Evolutionary conservation across 2,797 vertebrate genomes (phyloP).

Genomic region (Eupleurogrammus muticus): DNA sequence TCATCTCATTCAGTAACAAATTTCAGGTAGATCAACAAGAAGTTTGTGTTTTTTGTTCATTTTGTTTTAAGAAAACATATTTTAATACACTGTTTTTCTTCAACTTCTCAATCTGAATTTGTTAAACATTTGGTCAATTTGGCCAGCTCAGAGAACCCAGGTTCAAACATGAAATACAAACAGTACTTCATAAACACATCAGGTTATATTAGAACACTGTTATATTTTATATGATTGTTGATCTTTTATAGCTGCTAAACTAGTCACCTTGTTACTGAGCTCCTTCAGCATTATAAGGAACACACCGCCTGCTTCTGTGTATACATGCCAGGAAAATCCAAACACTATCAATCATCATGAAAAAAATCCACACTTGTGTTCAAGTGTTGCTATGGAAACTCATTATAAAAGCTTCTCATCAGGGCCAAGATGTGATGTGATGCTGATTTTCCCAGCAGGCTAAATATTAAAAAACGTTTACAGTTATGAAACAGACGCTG

Average conservation of each 20-base stretch:
- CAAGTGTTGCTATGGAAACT: neutral
- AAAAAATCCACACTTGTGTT: too few relatives aligned
- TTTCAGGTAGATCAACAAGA: conserved; percentile 13
- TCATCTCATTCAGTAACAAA: neutral
- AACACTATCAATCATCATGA: neutral
- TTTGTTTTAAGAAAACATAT: conserved; percentile 35
- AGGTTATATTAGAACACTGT: conserved; percentile 9
- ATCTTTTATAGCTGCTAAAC: conserved; percentile 30
- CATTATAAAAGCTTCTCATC: too few relatives aligned
- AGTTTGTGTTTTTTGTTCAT: conserved; percentile 15
- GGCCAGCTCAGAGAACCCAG: conserved; percentile 56
- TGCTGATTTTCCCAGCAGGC: neutral
- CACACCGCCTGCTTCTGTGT: neutral
- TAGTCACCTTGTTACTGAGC: conserved; percentile 33
- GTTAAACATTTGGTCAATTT: conserved; percentile 54
- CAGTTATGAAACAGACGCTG: neutral
- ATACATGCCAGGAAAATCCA: neutral
- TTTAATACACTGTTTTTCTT: neutral
- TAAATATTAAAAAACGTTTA: too few relatives aligned
- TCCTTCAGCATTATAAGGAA: conserved; percentile 40
- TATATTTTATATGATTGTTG: neutral
- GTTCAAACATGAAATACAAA: conserved; percentile 20
- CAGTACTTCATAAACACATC: conserved; percentile 27
- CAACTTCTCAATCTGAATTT: conserved; percentile 21
- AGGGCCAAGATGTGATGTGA: too few relatives aligned